These are phyloP conservation scores for Drymodes brunneopygia DNA, from an alignment of 2,113 vertebrate species.

Conservation along the genomic window DNA sequence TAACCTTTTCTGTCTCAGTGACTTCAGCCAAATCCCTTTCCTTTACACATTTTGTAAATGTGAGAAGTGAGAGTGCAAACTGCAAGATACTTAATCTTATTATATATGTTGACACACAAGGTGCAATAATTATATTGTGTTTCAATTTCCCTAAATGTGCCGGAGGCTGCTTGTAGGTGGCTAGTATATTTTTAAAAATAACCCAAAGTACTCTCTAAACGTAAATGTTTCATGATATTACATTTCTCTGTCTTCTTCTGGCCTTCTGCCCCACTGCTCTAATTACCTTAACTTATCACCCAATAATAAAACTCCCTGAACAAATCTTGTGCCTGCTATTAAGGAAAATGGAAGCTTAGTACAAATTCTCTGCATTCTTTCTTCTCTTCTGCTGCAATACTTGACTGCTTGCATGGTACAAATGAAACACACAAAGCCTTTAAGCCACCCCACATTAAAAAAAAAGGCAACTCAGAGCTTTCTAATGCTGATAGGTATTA, in stretches of 20 bases:
- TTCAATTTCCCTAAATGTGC: background rate
- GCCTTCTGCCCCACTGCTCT: background rate
- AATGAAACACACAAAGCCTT: constrained; percentile 30
- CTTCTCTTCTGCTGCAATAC: background rate
- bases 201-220: background rate
- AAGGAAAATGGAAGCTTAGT: constrained; percentile 39
- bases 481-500: background rate
- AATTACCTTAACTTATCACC: constrained; percentile 25
- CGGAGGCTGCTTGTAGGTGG: background rate
- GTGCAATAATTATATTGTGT: background rate
- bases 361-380: constrained; percentile 46
- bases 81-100: background rate
- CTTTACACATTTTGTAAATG: background rate
- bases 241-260: background rate
- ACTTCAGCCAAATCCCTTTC: background rate
- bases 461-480: background rate
- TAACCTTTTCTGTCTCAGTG: constrained; percentile 10
- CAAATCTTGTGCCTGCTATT: constrained; percentile 5
- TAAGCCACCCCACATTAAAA: background rate
- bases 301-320: constrained; percentile 32
- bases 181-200: background rate
- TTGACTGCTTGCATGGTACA: constrained; percentile 36
- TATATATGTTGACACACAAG: background rate
- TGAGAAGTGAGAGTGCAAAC: background rate
- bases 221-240: background rate